Base-by-base conservation (phyloP, 2,113 vertebrate genomes). In the Symphodus melops region DNA sequence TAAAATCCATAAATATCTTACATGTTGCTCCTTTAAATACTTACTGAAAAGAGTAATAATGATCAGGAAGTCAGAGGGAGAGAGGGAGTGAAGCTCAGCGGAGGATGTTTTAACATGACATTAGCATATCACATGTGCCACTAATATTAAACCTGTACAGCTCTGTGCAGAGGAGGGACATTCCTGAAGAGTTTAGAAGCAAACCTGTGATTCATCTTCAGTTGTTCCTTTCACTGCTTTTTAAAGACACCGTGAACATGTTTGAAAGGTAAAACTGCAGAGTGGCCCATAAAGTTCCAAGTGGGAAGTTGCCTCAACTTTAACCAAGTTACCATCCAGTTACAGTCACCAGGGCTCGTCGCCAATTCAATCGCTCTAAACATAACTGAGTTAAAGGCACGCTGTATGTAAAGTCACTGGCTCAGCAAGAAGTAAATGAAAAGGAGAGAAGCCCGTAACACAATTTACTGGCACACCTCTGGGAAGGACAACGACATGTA, bases 371-470 rank as follows among this genome's bases (percentile, higher is more conserved):
- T 67, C n/a, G 5, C 13, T 44, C 3, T n/a, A 36, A n/a, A 56
- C 19, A 41, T 36, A 44, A 46, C 11, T 53, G 6, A 25, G 58
- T 63, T 13, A 58, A 58, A 70, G 8, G 5, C 25, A 37, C 21
- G 8, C 28, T 9, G 17, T 41, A 42, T 69, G 54, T 46, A 57
- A 62, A 79, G 9, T 16, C 41, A 20, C n/a, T 62, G 19, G 36
- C 41, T 51, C 42, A 62, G 57, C 41, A 68, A 59, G 36, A 42
- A 68, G 36, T 7, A 10, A n/a, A 63, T 63, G 16, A 37, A 46
- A 53, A 37, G 23, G 14, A 65, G 10, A 64, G 13, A 41, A 44
- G n/a, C 14, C 9, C 19, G 2, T 20, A n/a, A 66, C 8, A 14
- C 37, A 42, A 36, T 70, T 59, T 48, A 20, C 20, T 46, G 20